Percentiles rank a stretch among this genome's conserved stretches.
phyloP scores from a whole-genome alignment of 2,113 vertebrate genomes.

The Ranitomeya variabilis region DNA sequence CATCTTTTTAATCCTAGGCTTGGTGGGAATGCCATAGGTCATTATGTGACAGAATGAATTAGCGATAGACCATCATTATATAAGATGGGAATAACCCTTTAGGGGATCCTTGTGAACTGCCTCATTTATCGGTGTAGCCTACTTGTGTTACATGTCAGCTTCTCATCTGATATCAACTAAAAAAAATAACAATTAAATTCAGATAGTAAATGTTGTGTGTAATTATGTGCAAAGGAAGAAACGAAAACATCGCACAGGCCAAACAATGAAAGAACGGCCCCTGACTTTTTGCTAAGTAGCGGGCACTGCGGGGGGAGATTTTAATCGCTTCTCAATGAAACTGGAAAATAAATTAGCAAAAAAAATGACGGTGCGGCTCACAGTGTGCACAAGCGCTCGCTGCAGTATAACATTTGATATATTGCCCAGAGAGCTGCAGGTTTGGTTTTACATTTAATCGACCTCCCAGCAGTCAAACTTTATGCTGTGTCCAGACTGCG shows the following conservation, averaged over 20 bases:
- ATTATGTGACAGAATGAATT: too few relatives aligned
- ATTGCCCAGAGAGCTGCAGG: neutral
- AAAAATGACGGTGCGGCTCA: neutral
- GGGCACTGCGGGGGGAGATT: neutral
- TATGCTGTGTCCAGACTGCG: neutral
- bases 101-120: too few relatives aligned
- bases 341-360: conserved; percentile 31
- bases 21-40: too few relatives aligned
- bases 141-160: too few relatives aligned
- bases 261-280: neutral
- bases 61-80: too few relatives aligned
- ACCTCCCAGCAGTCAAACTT: conserved; percentile 13
- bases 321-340: conserved; percentile 13
- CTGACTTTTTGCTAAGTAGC: neutral
- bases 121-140: too few relatives aligned
- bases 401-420: conserved; percentile 6
- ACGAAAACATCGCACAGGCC: neutral
- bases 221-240: neutral
- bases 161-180: too few relatives aligned
- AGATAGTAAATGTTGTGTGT: too few relatives aligned
- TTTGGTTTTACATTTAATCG: conserved; percentile 16
- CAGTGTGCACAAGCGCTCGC: neutral
- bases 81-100: too few relatives aligned
- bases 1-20: too few relatives aligned
- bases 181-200: too few relatives aligned